Conservation (phyloP, 2,888 invertebrate genomes). For the Leptinotarsa haldemani region DNA sequence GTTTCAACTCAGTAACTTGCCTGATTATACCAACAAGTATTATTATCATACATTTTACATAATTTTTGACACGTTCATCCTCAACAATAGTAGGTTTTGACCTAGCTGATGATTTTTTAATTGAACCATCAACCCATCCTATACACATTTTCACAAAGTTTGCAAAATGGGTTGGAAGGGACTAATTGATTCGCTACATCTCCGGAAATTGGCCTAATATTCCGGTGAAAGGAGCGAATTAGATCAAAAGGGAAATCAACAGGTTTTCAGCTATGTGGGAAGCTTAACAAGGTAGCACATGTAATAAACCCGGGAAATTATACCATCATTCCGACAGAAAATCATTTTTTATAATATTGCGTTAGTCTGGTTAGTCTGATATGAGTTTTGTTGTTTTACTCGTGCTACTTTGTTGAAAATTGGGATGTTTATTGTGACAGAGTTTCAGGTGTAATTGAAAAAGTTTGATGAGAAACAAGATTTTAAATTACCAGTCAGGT, state of each 20-base stretch:
- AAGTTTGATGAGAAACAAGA: no score
- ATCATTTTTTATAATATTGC: not conserved
- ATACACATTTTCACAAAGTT: not conserved
- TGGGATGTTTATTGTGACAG: no score
- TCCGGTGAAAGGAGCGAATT: conserved; percentile 1
- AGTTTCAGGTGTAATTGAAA: no score
- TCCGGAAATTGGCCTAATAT: conserved; percentile 11
- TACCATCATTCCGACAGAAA: not conserved
- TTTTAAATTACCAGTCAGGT: no score
- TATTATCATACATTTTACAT: no score
- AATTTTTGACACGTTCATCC: no score
- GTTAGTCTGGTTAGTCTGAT: not conserved
- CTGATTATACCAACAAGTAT: no score
- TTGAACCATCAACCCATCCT: not conserved
- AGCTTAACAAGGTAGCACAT: not conserved
- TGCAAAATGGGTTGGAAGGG: conserved; percentile 1
- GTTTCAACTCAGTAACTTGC: no score
- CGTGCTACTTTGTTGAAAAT: no score
- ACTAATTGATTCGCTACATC: conserved; percentile 7
- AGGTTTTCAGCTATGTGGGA: conserved; percentile 1
- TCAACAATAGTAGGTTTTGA: no score
- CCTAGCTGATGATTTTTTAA: not conserved
- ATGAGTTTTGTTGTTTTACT: not conserved
- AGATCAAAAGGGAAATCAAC: conserved; percentile 2
- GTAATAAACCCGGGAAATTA: not conserved